Conservation (phyloP, 2,113 vertebrate genomes). For the Chlamydotis undulata region DNA sequence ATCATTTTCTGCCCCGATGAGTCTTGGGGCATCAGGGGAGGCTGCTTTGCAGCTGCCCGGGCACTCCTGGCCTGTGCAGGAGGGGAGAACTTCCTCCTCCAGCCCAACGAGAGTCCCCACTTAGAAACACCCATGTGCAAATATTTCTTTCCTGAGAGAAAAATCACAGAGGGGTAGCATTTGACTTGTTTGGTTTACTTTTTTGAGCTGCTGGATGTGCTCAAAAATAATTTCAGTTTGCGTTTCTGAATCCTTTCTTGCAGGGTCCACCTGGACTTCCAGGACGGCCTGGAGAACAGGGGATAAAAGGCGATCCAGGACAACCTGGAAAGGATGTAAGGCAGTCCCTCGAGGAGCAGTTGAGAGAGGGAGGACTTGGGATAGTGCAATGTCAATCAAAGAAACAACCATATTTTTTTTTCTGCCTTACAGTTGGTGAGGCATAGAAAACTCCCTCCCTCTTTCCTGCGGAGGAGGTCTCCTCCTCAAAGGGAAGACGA, state of each 20-base stretch:
- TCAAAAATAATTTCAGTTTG: neutral
- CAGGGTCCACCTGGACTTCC: constrained; percentile 85
- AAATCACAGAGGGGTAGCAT: accelerated
- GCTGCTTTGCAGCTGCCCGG: neutral
- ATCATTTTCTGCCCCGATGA: neutral
- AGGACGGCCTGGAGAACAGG: constrained; percentile 81
- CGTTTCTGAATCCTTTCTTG: neutral
- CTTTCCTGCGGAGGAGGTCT: neutral
- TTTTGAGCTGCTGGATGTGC: neutral
- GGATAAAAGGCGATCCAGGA: constrained; percentile 82
- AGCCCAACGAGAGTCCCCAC: neutral
- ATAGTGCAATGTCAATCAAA: neutral
- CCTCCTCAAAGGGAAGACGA: neutral
- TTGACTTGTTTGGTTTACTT: neutral
- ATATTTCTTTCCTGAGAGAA: neutral
- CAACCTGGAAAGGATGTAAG: constrained; percentile 72
- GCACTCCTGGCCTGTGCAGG: neutral
- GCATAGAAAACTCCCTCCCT: neutral
- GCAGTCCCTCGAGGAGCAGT: neutral
- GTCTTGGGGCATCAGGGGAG: neutral
- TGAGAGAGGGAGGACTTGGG: neutral
- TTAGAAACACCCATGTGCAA: neutral
- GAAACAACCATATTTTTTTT: accelerated
- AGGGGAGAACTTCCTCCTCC: neutral
- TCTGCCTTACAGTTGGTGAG: neutral